A percentile compares a stretch with the other conserved stretches of the same genome.
Conservation (phyloP, 2,113 vertebrate species). For the Campylomormyrus tamandua region DNA sequence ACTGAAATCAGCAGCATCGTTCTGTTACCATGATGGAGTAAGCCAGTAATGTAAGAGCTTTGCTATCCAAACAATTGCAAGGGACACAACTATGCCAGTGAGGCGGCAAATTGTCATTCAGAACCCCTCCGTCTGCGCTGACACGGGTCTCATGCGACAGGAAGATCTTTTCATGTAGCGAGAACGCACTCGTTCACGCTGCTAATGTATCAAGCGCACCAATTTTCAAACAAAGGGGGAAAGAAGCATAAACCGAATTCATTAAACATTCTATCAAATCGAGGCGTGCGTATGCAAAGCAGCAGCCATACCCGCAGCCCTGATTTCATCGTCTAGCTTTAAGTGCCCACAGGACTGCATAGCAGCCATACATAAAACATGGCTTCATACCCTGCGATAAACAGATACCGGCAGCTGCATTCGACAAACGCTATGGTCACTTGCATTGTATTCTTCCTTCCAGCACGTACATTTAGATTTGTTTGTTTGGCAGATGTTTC, state of each 20-base stretch:
- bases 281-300: neutral
- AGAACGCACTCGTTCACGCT: neutral
- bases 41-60: neutral
- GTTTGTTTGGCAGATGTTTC: neutral
- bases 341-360: neutral
- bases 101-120: neutral
- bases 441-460: neutral
- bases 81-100: neutral
- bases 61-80: neutral
- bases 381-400: neutral
- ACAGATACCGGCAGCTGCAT: neutral
- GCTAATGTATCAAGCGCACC: neutral
- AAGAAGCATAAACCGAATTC: neutral
- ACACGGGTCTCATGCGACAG: neutral
- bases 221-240: neutral
- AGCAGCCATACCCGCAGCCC: neutral
- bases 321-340: neutral
- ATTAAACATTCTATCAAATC: neutral
- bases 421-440: neutral
- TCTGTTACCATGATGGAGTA: neutral
- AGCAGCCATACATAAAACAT: neutral
- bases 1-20: neutral
- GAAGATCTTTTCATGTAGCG: neutral
- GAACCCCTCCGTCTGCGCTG: neutral
- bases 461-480: neutral